Base-by-base conservation (phyloP, 2,113 vertebrate genomes). In the Lanius collurio region DNA sequence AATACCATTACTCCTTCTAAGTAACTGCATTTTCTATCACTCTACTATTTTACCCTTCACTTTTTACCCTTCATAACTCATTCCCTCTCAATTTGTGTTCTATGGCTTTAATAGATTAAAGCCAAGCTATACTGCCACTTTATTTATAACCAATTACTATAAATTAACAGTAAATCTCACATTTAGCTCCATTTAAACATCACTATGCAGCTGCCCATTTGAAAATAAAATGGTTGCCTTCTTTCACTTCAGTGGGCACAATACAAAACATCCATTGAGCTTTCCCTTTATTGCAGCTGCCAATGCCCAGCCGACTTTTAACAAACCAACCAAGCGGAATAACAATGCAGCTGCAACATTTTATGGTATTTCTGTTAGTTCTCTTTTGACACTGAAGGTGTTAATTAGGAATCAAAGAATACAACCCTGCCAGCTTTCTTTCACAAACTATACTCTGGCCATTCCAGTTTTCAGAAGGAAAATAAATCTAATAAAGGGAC, bases 271-370 rank as follows among this genome's bases (percentile, higher is more conserved):
- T 91, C 97, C 97, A 98, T 98, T 98, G 98, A 98, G 98, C 79
- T 80, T 96, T 96, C 80, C 96, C 97, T 98, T 98, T 98, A 98
- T 97, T 96, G 97, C 98, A 98, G 98, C 97, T 98, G 98, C 98
- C 98, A 98, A 95, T 97, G 98, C 98, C 97, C 97, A 98, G 98
- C 96, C 97, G 96, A 98, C 98, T 98, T 98, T 98, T 98, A 98
- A 98, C 98, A 98, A 98, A 98, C 97, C 98, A 98, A 98, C 98
- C 97, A 97, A 98, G 98, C 97, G 98, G 98, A 98, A 98, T 98
- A 98, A 98, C 98, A 98, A 98, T 98, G 98, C 98, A 98, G 98
- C 98, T 98, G 98, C 97, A 98, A 98, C 98, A 98, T 98, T 98
- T 98, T 97, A 98, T 98, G 98, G 98, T 97, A 97, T 98, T 98